Evolutionary conservation across 2,113 vertebrate species (phyloP).

Genomic region (Holacanthus passer): DNA sequence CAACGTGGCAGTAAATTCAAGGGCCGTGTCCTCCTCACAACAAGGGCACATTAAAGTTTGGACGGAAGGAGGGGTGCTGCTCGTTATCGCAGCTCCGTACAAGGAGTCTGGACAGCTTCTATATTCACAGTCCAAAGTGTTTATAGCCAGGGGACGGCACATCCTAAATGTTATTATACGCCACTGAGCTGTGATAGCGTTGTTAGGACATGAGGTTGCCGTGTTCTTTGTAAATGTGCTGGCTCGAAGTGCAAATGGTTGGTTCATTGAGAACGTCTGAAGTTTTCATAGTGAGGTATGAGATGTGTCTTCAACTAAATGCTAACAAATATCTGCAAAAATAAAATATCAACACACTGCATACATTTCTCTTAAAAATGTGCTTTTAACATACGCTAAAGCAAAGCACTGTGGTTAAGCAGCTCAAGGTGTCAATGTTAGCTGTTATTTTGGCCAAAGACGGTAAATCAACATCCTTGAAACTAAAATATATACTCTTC

Average conservation of each 20-base stretch:
- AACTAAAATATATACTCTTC: not conserved
- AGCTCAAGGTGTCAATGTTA: not conserved
- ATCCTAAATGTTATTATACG: constrained; percentile 80
- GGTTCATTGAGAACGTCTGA: not conserved
- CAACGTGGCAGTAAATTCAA: constrained; percentile 44
- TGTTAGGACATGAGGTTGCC: constrained; percentile 61
- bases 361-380: not conserved
- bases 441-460: not conserved
- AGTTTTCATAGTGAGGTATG: not conserved
- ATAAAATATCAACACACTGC: not conserved
- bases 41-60: constrained; percentile 29
- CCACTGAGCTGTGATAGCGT: constrained; percentile 59
- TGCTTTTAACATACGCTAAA: not conserved
- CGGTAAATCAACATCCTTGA: not conserved
- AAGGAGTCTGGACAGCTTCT: constrained; percentile 79
- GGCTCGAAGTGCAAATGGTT: not conserved
- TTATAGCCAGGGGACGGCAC: constrained; percentile 69
- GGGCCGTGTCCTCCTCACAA: not conserved
- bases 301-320: not conserved
- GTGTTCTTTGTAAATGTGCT: constrained; percentile 14
- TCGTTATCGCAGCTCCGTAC: constrained; percentile 57
- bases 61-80: constrained; percentile 33
- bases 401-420: not conserved
- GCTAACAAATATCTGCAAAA: not conserved
- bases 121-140: constrained; percentile 70